Evolutionary conservation across 2,113 vertebrate genomes (phyloP).

Genomic region (Poeciliopsis occidentalis): DNA sequence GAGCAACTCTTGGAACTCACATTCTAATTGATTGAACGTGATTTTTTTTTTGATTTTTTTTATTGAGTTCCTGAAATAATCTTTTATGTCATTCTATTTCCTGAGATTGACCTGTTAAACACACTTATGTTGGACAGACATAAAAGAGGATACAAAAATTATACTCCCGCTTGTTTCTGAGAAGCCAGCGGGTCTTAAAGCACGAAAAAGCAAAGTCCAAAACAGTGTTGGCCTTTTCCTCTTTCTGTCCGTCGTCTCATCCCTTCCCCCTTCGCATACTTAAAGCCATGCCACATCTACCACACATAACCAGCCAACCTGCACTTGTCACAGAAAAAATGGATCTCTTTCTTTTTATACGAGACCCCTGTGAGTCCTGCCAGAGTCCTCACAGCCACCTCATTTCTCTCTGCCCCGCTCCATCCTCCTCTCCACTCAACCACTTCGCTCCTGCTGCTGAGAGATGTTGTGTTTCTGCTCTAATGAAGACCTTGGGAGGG

Average conservation of each 20-base stretch:
- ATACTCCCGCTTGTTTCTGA: conserved; percentile 17
- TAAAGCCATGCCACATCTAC: conserved; percentile 69
- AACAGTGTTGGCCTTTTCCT: conserved; percentile 36
- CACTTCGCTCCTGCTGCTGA: conserved; percentile 47
- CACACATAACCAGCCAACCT: conserved; percentile 71
- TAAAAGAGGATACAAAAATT: conserved; percentile 20
- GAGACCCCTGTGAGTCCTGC: conserved; percentile 47
- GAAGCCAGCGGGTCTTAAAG: conserved; percentile 36
- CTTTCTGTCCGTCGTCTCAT: conserved; percentile 32
- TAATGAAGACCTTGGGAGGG: conserved; percentile 74
- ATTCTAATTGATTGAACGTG: neutral
- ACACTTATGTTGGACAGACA: neutral
- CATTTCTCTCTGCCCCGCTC: conserved; percentile 45
- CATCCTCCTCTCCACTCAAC: conserved; percentile 48
- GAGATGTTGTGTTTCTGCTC: conserved; percentile 60
- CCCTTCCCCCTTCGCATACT: conserved; percentile 22
- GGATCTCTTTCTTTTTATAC: conserved; percentile 72
- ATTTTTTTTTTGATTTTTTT: neutral
- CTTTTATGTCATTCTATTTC: neutral
- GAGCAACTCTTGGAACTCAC: neutral
- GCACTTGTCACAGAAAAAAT: conserved; percentile 71
- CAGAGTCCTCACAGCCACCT: conserved; percentile 23
- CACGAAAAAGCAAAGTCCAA: conserved; percentile 23
- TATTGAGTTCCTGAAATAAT: neutral
- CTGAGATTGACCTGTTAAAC: neutral